These are phyloP conservation scores for Teleogryllus occipitalis DNA, from an alignment of 1,140 invertebrate species.

Conservation along the genomic window DNA sequence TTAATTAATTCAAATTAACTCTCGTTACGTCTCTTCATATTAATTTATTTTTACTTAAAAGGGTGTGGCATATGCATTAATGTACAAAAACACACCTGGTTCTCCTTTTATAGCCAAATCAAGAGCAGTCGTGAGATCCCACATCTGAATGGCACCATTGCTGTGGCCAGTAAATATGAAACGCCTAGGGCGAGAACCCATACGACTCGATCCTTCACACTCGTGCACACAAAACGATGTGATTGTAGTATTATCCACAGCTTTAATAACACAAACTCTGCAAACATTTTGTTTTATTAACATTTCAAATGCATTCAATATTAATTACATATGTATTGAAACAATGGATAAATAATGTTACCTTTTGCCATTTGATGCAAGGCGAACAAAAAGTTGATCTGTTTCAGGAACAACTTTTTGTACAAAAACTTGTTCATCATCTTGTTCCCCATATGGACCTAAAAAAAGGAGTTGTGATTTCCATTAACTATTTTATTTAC, in stretches of 20 bases:
- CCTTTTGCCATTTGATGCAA: slow-evolving; percentile 92
- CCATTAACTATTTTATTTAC: background rate
- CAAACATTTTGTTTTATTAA: slow-evolving; percentile 11
- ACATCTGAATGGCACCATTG: slow-evolving; percentile 94
- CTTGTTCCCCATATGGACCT: slow-evolving; percentile 95
- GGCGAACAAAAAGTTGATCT: slow-evolving; percentile 84
- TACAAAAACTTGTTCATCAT: slow-evolving; percentile 95
- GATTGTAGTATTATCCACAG: slow-evolving; percentile 89
- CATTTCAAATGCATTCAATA: slow-evolving; percentile 3
- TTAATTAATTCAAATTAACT: no score
- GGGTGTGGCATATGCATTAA: background rate
- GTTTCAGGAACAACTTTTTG: slow-evolving; percentile 96
- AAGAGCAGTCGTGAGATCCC: slow-evolving; percentile 93
- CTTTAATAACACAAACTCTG: slow-evolving; percentile 90
- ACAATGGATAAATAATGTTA: slow-evolving; percentile 32
- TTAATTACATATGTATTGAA: slow-evolving; percentile 3
- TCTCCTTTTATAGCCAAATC: slow-evolving; percentile 65
- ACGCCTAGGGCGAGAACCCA: slow-evolving; percentile 80
- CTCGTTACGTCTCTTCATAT: no score
- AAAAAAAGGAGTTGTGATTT: slow-evolving; percentile 18
- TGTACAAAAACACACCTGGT: slow-evolving; percentile 38
- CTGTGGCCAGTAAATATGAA: slow-evolving; percentile 93
- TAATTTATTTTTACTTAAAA: no score
- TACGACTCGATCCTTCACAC: slow-evolving; percentile 87
- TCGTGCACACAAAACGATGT: slow-evolving; percentile 95